A percentile compares a stretch with the other conserved stretches of the same genome.
Evolutionary conservation across 2,888 invertebrate species (phyloP).

Genomic region (Oscheius sp.): DNA sequence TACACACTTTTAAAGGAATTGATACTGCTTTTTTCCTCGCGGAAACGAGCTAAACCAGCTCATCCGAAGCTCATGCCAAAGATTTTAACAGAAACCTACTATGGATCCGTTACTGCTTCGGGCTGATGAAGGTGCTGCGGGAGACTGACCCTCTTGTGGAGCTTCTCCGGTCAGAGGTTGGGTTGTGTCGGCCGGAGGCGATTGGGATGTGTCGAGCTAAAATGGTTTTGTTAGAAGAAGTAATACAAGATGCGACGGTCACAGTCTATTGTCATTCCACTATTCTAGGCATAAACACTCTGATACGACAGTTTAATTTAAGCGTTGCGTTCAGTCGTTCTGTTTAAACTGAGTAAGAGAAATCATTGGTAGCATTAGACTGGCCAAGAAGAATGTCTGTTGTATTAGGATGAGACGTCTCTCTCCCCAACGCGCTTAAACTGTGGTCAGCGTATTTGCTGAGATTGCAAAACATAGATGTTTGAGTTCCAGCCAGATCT

Average conservation of each 20-base stretch:
- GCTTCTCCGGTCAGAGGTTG: constrained; percentile 46
- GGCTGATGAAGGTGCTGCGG: constrained; percentile 55
- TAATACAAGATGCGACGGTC: neutral
- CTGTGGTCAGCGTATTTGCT: too few species aligned
- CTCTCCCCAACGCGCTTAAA: too few species aligned
- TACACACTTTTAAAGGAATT: neutral
- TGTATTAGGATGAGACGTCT: too few species aligned
- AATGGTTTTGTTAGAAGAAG: neutral
- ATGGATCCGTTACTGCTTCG: constrained; percentile 37
- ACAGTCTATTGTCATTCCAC: too few species aligned
- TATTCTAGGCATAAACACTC: too few species aligned
- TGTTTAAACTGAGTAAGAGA: too few species aligned
- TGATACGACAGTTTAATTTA: too few species aligned
- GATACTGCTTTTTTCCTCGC: neutral
- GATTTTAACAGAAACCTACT: constrained; percentile 13
- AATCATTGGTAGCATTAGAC: too few species aligned
- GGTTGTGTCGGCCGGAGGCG: constrained; percentile 14
- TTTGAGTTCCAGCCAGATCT: too few species aligned
- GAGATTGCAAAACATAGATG: too few species aligned
- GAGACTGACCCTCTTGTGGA: constrained; percentile 52
- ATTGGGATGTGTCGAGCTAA: constrained; percentile 18
- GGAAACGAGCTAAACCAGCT: neutral
- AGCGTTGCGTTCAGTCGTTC: too few species aligned
- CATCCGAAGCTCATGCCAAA: neutral
- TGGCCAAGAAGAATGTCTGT: too few species aligned